phyloP scores from a whole-genome alignment of 2,113 vertebrate genomes.

The Toxotes jaculatrix region DNA sequence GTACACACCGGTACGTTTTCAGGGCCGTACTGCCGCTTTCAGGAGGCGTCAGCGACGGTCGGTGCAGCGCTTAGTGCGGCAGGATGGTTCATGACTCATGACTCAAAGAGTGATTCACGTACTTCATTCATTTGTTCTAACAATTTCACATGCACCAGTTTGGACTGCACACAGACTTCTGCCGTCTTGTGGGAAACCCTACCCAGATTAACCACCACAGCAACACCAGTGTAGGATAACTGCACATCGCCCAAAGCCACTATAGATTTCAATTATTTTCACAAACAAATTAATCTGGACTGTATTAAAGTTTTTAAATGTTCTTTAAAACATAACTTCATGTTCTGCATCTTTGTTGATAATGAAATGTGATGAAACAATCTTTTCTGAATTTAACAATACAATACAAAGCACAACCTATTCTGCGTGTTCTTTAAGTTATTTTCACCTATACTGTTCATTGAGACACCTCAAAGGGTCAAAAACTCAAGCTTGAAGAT shows the following conservation, averaged over 20 bases:
- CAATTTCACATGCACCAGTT: rapidly evolving
- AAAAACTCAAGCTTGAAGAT: background rate
- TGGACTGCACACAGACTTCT: no score
- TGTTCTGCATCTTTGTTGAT: background rate
- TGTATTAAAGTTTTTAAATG: background rate
- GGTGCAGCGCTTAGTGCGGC: background rate
- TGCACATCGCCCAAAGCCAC: no score
- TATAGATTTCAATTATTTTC: background rate
- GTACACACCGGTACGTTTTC: constrained; percentile 57
- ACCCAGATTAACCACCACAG: no score
- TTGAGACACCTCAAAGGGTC: background rate
- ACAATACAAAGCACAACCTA: background rate
- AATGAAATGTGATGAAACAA: background rate
- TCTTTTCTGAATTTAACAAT: background rate
- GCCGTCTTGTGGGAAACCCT: rapidly evolving
- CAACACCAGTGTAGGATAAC: no score
- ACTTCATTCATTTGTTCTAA: background rate
- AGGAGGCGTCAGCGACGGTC: background rate
- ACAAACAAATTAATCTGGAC: no score
- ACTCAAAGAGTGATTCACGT: no score
- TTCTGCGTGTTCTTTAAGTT: background rate
- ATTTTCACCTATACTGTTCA: background rate
- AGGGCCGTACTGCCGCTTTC: constrained; percentile 45
- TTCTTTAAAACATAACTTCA: background rate
- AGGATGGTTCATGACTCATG: background rate